These are phyloP conservation scores for Mola mola DNA, from an alignment of 2,113 vertebrate species.

Conservation along the genomic window DNA sequence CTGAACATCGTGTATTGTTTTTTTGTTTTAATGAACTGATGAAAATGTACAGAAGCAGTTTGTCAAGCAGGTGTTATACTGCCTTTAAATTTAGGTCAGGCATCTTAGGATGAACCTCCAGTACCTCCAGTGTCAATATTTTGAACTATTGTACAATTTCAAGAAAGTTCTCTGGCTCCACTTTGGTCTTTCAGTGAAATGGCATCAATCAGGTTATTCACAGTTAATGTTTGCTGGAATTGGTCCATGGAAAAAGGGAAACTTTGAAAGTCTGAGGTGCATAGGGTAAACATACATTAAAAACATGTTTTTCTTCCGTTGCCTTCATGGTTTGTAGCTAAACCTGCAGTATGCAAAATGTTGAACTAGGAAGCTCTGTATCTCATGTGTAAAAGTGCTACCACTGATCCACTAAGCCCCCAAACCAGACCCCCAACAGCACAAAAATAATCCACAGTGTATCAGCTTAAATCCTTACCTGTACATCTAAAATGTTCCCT, in stretches of 20 bases:
- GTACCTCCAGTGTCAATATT: slow-evolving; percentile 8
- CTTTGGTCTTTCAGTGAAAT: slow-evolving; percentile 18
- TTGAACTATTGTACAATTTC: slow-evolving; percentile 1
- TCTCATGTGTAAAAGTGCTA: slow-evolving; percentile 15
- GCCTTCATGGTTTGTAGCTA: slow-evolving; percentile 17
- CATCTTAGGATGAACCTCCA: background rate
- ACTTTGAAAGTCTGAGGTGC: slow-evolving; percentile 36
- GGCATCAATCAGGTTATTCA: slow-evolving; percentile 32
- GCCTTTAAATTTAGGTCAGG: background rate
- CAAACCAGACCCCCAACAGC: background rate
- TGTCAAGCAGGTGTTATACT: too few species aligned
- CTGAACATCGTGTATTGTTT: too few species aligned
- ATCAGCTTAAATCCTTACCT: too few species aligned
- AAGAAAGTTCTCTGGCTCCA: background rate
- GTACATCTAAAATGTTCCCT: too few species aligned
- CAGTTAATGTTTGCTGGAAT: slow-evolving; percentile 35
- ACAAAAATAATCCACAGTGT: too few species aligned
- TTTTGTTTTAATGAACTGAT: too few species aligned
- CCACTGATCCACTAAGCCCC: background rate
- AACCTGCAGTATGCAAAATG: slow-evolving; percentile 9
- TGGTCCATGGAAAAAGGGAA: slow-evolving; percentile 43
- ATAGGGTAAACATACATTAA: slow-evolving; percentile 57
- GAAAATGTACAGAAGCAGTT: too few species aligned
- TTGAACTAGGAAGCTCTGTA: slow-evolving; percentile 17
- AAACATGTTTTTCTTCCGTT: slow-evolving; percentile 45